Percentiles rank a stretch among this genome's conserved stretches.
Conservation (phyloP, 2,888 invertebrate genomes). For the Lepidonotus clava region DNA sequence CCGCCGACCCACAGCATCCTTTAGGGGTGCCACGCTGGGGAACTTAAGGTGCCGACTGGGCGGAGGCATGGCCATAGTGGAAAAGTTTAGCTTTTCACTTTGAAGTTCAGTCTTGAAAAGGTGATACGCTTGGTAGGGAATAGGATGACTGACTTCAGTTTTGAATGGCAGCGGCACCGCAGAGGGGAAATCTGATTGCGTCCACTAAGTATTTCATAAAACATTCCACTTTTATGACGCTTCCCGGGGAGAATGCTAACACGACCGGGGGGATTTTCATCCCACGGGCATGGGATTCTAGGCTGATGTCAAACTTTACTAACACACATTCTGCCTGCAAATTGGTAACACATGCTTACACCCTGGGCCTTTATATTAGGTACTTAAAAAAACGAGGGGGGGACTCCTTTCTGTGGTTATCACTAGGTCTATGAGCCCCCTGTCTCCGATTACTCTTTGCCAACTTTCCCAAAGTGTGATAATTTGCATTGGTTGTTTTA, state of each 20-base stretch:
- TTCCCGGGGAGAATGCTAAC: slow-evolving; percentile 35
- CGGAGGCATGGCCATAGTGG: not conserved
- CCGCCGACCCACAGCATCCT: not conserved
- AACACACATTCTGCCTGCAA: slow-evolving; percentile 43
- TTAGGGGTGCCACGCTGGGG: not conserved
- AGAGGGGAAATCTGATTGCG: slow-evolving; percentile 12
- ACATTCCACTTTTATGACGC: slow-evolving; percentile 35
- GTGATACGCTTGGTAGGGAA: slow-evolving; percentile 19
- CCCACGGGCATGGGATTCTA: not conserved
- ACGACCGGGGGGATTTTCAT: not conserved
- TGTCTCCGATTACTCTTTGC: slow-evolving; percentile 43
- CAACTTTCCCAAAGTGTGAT: slow-evolving; percentile 46
- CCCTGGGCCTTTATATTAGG: slow-evolving; percentile 6
- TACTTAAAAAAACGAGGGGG: not conserved
- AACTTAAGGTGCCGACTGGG: not conserved
- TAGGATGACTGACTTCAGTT: not conserved
- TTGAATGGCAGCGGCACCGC: not conserved
- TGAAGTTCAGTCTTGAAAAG: slow-evolving; percentile 19
- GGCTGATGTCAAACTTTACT: slow-evolving; percentile 50
- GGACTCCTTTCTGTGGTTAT: not conserved
- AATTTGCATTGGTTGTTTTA: slow-evolving; percentile 44
- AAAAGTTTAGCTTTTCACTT: slow-evolving; percentile 14
- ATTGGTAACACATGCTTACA: slow-evolving; percentile 47
- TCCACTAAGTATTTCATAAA: not conserved
- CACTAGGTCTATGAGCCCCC: not conserved